Percentiles rank a stretch among this genome's conserved stretches.
Conservation (phyloP, 2,888 invertebrate species). For the Lamellibrachia satsuma region DNA sequence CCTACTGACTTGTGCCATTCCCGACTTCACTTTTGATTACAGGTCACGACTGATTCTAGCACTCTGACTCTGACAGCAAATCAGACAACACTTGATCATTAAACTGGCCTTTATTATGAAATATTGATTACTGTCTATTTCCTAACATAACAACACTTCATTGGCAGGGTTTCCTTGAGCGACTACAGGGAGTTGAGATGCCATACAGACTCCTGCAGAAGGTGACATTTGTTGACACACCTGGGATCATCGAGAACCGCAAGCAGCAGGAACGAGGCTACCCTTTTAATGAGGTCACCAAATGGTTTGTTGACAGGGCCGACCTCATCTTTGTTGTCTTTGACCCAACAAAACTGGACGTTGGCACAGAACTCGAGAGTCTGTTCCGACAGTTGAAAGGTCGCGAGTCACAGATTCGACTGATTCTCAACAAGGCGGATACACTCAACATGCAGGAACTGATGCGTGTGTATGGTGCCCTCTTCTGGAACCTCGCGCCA, state of each 20-base stretch:
- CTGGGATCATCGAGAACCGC: slow-evolving; percentile 87
- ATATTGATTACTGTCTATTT: not conserved
- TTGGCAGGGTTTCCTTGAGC: slow-evolving; percentile 70
- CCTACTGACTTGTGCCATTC: too few relatives aligned
- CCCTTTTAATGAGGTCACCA: slow-evolving; percentile 94
- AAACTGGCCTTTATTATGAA: not conserved
- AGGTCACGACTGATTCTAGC: too few relatives aligned
- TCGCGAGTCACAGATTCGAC: slow-evolving; percentile 74
- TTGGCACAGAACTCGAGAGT: slow-evolving; percentile 90
- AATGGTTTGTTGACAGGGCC: slow-evolving; percentile 96
- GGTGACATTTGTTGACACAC: slow-evolving; percentile 94
- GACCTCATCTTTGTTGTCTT: slow-evolving; percentile 95
- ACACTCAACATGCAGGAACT: slow-evolving; percentile 90
- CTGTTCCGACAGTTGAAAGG: slow-evolving; percentile 86
- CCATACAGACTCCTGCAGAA: slow-evolving; percentile 43
- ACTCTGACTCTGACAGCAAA: too few relatives aligned
- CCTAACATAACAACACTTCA: not conserved
- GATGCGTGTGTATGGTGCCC: slow-evolving; percentile 89
- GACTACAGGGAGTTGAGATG: slow-evolving; percentile 47
- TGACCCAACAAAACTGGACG: slow-evolving; percentile 93
- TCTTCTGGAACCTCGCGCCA: slow-evolving; percentile 97
- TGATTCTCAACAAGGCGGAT: slow-evolving; percentile 93
- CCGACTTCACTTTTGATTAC: too few relatives aligned
- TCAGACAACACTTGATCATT: too few relatives aligned
- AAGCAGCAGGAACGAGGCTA: slow-evolving; percentile 93